A percentile compares a stretch with the other conserved stretches of the same genome.
phyloP scores from a whole-genome alignment of 2,113 vertebrate genomes.

The Paramisgurnus dabryanus region DNA sequence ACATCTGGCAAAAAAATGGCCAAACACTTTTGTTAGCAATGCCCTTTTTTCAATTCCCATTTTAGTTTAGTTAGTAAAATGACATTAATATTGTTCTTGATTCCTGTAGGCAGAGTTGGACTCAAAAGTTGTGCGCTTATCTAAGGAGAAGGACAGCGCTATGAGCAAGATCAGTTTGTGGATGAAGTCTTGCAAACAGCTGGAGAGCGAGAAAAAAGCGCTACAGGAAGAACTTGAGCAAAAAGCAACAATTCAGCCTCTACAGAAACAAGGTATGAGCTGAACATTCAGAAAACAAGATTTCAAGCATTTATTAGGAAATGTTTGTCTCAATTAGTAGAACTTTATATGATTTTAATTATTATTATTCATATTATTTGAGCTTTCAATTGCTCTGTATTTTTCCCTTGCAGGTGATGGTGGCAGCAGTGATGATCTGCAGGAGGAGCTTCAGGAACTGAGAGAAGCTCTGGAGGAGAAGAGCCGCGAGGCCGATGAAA shows the following conservation, averaged over 20 bases:
- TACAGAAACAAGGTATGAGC: slow-evolving; percentile 8
- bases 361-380: too few species aligned
- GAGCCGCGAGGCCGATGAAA: slow-evolving; percentile 81
- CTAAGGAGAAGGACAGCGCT: slow-evolving; percentile 76
- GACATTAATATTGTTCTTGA: not conserved
- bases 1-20: too few species aligned
- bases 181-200: slow-evolving; percentile 83
- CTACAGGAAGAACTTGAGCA: slow-evolving; percentile 69
- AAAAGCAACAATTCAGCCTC: slow-evolving; percentile 43
- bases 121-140: slow-evolving; percentile 60
- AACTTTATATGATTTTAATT: too few species aligned
- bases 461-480: slow-evolving; percentile 77
- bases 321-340: too few species aligned
- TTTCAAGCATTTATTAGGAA: too few species aligned
- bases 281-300: not conserved
- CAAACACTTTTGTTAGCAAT: too few species aligned
- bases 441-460: slow-evolving; percentile 77
- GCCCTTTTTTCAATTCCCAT: too few species aligned
- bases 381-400: slow-evolving; percentile 9
- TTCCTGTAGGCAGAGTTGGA: slow-evolving; percentile 69
- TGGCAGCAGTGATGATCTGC: slow-evolving; percentile 25
- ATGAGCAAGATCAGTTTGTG: slow-evolving; percentile 76
- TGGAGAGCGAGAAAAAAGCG: slow-evolving; percentile 81
- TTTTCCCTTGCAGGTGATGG: slow-evolving; percentile 27
- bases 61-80: not conserved